Conservation (phyloP, 2,888 invertebrate genomes). For the Troides helena region DNA sequence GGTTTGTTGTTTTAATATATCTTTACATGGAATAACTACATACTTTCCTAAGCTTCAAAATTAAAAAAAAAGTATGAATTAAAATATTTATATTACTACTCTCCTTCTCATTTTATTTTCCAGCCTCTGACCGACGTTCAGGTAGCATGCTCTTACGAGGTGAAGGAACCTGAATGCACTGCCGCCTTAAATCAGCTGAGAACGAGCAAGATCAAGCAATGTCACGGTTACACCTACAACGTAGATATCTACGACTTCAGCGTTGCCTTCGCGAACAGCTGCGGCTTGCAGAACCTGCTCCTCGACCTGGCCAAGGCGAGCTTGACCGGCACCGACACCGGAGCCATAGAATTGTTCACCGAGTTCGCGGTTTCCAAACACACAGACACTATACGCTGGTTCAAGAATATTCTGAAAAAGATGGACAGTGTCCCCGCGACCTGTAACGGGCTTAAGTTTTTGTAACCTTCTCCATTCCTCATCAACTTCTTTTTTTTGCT, state of each 20-base stretch:
- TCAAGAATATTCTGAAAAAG: constrained; percentile 1
- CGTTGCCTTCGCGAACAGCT: constrained; percentile 5
- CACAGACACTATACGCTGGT: constrained; percentile 7
- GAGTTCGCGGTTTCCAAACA: neutral
- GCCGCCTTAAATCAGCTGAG: neutral
- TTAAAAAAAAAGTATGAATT: no score
- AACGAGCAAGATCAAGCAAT: neutral
- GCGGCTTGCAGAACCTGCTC: constrained; percentile 15
- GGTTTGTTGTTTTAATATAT: constrained; percentile 2
- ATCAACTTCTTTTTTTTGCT: no score
- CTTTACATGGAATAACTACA: no score
- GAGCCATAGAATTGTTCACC: constrained; percentile 14
- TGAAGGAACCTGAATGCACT: constrained; percentile 8
- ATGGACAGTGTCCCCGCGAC: neutral
- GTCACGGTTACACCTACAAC: constrained; percentile 8
- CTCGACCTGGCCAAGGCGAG: neutral
- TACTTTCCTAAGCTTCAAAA: no score
- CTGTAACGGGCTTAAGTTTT: neutral
- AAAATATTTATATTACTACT: neutral
- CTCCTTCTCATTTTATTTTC: neutral
- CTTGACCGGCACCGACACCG: neutral
- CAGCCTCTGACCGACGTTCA: constrained; percentile 20
- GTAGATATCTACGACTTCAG: neutral
- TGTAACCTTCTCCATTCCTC: neutral
- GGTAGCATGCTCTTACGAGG: constrained; percentile 12